Base-by-base conservation (phyloP, 2,888 invertebrate genomes). In the Cosmorhoe ocellata region DNA sequence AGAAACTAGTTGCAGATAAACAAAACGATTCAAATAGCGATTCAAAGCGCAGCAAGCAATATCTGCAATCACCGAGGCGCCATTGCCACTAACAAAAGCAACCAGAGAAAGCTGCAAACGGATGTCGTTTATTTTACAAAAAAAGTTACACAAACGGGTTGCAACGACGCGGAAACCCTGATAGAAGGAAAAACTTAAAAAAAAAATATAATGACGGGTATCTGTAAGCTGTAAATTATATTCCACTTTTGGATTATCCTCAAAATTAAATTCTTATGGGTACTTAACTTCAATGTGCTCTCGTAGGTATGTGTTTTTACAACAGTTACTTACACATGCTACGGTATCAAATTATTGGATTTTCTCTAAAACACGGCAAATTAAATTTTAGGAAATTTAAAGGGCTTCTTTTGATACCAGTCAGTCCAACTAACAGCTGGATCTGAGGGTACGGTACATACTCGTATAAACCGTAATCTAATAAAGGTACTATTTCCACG, bases 21-120 rank as follows among this genome's bases (percentile, higher is more conserved):
- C 51, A 57, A 48, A 51, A 40, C 59, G 53, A 55, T 58, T 58
- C 59, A 64, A 63, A 61, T 54, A 55, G 34, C 44, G 51, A 55
- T 44, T 48, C 43, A 44, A 44, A 48, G 48, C 44, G 51, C 40
- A 53, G 52, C 56, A 59, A 59, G 63, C 65, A 62, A 67, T 67
- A 74, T 68, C 69, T 67, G 64, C 74, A 72, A 71, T 76, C 72
- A 66, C 65, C 63, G 61, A 63, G 65, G 58, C 67, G n/a, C n/a
- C n/a, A n/a, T n/a, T 18, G 56, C 61, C 62, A 67, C 69, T 74
- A 73, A 76, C 71, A 70, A 76, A 69, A 67, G 59, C 66, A 60
- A 62, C 45, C 56, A 59, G 60, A 69, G 71, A 69, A 74, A 71
- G 59, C 65, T 67, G 57, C 66, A 66, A 63, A 61, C 71, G 69